A percentile compares a stretch with the other conserved stretches of the same genome.
Evolutionary conservation across 2,113 vertebrate species (phyloP).

Genomic region (Sula dactylatra): DNA sequence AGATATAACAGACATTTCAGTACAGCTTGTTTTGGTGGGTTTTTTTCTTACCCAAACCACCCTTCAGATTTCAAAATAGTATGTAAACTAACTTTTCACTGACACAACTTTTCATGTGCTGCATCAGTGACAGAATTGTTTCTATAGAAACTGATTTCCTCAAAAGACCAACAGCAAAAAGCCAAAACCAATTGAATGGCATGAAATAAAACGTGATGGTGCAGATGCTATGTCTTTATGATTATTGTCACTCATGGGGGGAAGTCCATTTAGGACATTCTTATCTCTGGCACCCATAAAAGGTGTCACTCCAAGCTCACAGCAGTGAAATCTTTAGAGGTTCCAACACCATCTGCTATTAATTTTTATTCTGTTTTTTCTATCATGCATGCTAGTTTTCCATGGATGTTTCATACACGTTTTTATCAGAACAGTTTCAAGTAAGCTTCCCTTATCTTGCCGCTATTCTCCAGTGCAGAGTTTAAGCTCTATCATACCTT

Average conservation of each 20-base stretch:
- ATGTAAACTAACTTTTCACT: neutral
- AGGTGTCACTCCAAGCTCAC: neutral
- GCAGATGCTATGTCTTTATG: neutral
- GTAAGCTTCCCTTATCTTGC: conserved; percentile 14
- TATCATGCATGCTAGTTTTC: neutral
- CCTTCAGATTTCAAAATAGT: neutral
- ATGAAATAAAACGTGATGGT: neutral
- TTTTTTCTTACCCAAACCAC: neutral
- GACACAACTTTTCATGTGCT: neutral
- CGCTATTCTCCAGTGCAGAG: neutral
- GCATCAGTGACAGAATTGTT: neutral
- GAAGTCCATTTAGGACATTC: neutral
- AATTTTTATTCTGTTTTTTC: neutral
- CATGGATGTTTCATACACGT: neutral
- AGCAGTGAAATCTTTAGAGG: neutral
- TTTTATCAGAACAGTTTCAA: conserved; percentile 13
- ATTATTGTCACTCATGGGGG: neutral
- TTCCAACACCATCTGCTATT: neutral
- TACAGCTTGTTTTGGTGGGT: neutral
- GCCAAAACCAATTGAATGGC: neutral
- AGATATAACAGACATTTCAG: neutral
- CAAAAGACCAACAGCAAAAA: neutral
- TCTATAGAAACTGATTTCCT: neutral
- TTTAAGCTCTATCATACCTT: neutral
- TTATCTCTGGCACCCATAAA: neutral